Evolutionary conservation across 2,888 invertebrate species (phyloP), one percentile per base, ranked within the genome.

Genomic region (Epistrophe eligans): DNA sequence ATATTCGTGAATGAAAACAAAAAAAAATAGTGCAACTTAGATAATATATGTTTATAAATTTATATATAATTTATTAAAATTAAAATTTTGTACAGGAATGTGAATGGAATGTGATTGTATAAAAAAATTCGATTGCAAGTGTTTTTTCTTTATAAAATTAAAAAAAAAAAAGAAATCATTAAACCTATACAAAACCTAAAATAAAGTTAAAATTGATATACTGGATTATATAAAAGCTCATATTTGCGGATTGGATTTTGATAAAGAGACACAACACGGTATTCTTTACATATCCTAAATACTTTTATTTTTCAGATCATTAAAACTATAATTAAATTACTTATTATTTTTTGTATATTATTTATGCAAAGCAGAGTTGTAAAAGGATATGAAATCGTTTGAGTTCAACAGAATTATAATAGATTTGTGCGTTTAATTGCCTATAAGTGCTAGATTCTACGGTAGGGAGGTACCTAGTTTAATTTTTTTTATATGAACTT

Each of bases 61-160:
- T n/a, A 3, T 24, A 24, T 24, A 24, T 24, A 24, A 24, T 24
- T 24, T n/a, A n/a, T n/a, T n/a, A n/a, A 24, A 24, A 24, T 24
- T 24, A 13, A 52, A 52, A 52, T 52, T 24, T 17, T 17, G 17
- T 48, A 9, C 5, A 45, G 45, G 10, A 19, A 52, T 52, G 52
- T 24, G 52, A 52, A 52, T 52, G 52, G 52, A 52, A 24, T 52
- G 52, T 52, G 52, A 52, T 15, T 52, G 13, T n/a, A n/a, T n/a
- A 7, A 13, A 24, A 15, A 28, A 28, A 28, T 52, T 15, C 5
- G 1, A 15, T 52, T 15, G 15, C 9, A 52, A 52, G 5, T 52
- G 19, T 52, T 1, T n/a, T n/a, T n/a, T n/a, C n/a, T n/a, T 50
- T 4, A 2, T 19, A 11, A 3, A 9, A n/a, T 45, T 2, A 17